Conservation (phyloP, 2,113 vertebrate genomes). For the Xyliphius kryptos region DNA sequence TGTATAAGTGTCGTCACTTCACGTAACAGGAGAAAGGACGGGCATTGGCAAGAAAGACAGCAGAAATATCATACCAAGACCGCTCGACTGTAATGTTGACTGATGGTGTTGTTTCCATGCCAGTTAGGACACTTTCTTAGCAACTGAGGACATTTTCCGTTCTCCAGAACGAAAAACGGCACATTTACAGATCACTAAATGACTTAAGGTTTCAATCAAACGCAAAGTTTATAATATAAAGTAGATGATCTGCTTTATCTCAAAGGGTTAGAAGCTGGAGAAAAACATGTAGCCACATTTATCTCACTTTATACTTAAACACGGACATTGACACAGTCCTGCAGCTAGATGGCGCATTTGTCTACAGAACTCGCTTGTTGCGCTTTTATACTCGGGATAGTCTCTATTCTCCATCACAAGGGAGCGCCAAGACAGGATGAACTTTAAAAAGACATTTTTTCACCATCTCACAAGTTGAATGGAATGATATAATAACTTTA, state of each 20-base stretch:
- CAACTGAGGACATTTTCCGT: constrained; percentile 4
- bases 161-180: background rate
- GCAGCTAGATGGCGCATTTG: constrained; percentile 62
- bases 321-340: constrained; percentile 13
- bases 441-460: no score
- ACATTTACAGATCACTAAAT: no score
- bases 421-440: no score
- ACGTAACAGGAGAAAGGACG: constrained; percentile 45
- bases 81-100: constrained; percentile 30
- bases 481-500: no score
- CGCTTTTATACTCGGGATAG: background rate
- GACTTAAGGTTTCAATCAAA: no score
- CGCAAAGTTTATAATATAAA: no score
- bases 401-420: no score
- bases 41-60: constrained; percentile 30
- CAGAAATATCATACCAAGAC: constrained; percentile 37
- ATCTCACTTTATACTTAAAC: background rate
- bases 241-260: no score
- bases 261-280: no score
- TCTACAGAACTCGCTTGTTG: constrained; percentile 49
- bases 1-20: constrained; percentile 42
- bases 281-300: background rate
- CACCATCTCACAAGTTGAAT: constrained; percentile 10
- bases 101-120: constrained; percentile 24
- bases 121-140: constrained; percentile 3